Conservation (phyloP, 2,888 invertebrate species). For the Mythimna lalbum region DNA sequence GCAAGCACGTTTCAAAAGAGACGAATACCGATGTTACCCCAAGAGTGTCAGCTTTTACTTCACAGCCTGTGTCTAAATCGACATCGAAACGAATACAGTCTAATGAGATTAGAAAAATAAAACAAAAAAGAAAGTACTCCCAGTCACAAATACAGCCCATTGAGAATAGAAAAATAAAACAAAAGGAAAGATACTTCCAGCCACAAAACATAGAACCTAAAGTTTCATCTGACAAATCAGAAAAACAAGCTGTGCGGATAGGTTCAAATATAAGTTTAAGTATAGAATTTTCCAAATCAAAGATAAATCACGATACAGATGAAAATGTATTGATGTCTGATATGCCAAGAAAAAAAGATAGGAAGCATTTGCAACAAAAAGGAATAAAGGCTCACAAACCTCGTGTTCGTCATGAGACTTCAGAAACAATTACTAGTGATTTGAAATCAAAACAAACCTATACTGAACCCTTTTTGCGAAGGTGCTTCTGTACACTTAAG, state of each 20-base stretch:
- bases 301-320: background rate
- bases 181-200: constrained; percentile 3
- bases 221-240: constrained; percentile 30
- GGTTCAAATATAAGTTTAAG: constrained; percentile 67
- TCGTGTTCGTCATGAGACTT: constrained; percentile 23
- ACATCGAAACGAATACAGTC: constrained; percentile 16
- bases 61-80: constrained; percentile 35
- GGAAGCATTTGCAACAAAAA: constrained; percentile 15
- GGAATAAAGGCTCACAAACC: constrained; percentile 39
- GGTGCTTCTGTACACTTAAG: constrained; percentile 53
- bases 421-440: constrained; percentile 21
- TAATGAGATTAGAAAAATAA: constrained; percentile 11
- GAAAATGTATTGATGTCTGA: background rate
- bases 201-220: constrained; percentile 15
- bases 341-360: constrained; percentile 12
- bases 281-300: constrained; percentile 67
- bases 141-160: background rate
- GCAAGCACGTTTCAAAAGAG: constrained; percentile 26
- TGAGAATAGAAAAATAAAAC: constrained; percentile 8
- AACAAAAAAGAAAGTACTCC: constrained; percentile 9
- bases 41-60: constrained; percentile 41
- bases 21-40: constrained; percentile 24
- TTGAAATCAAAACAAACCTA: constrained; percentile 37
- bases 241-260: constrained; percentile 63
- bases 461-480: constrained; percentile 43